phyloP scores from a whole-genome alignment of 1,140 invertebrate genomes.

The Streblospio benedicti region DNA sequence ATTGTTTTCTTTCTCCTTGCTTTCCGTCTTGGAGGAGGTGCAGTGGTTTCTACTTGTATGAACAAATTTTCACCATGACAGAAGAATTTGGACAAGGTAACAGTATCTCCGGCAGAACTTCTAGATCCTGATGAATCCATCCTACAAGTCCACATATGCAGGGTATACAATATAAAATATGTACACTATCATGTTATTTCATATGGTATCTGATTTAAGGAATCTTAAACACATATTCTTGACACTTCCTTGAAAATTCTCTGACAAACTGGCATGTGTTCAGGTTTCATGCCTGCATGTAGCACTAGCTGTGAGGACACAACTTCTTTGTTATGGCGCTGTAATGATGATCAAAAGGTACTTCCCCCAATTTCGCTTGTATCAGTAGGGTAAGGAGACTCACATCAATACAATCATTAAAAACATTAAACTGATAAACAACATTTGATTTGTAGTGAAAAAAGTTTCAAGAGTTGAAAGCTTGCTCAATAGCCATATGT shows the following conservation, averaged over 20 bases:
- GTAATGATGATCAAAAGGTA: no score
- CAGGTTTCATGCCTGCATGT: constrained; percentile 9
- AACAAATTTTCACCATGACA: constrained; percentile 55
- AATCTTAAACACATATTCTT: not conserved
- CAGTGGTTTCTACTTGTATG: constrained; percentile 58
- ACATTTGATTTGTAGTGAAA: no score
- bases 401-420: no score
- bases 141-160: constrained; percentile 34
- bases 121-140: constrained; percentile 55
- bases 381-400: no score
- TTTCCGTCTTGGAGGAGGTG: constrained; percentile 40
- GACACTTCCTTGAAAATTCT: constrained; percentile 37
- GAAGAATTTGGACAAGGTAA: constrained; percentile 53
- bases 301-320: not conserved
- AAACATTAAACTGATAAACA: no score
- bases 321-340: no score
- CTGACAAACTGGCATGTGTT: constrained; percentile 19
- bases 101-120: constrained; percentile 50
- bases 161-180: constrained; percentile 15
- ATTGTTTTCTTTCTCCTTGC: constrained; percentile 32
- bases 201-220: not conserved
- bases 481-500: no score
- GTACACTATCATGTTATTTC: not conserved
- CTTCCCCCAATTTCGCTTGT: no score
- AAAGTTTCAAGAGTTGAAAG: no score